Conservation (phyloP, 1,140 invertebrate genomes). For the Drosophila sturtevanti region DNA sequence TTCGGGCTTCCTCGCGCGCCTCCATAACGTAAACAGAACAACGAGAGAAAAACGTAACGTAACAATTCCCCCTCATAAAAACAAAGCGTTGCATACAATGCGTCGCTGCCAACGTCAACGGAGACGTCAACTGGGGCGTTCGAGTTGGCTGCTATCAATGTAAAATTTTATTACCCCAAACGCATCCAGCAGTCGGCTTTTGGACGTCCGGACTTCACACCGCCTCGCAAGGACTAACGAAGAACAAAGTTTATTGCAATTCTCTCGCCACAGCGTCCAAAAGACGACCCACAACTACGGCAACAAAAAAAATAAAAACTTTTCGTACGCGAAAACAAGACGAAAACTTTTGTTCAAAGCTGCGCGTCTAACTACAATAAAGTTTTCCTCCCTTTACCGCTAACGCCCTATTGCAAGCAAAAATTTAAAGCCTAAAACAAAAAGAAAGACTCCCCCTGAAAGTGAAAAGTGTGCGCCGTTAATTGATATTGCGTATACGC, state of each 20-base stretch:
- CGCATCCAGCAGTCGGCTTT: conserved; percentile 79
- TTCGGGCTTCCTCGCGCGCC: conserved; percentile 51
- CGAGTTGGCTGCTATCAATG: conserved; percentile 53
- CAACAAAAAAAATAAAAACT: conserved; percentile 37
- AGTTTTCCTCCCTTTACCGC: background rate
- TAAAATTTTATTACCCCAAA: conserved; percentile 82
- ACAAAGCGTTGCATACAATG: background rate
- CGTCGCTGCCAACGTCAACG: conserved; percentile 20
- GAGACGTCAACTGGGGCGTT: conserved; percentile 40
- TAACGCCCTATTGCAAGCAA: background rate
- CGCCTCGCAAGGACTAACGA: conserved; percentile 51
- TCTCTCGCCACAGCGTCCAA: conserved; percentile 34
- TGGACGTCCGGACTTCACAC: conserved; percentile 79
- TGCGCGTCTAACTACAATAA: conserved; percentile 50
- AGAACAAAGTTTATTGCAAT: conserved; percentile 60
- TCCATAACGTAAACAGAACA: conserved; percentile 21
- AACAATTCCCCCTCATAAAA: background rate
- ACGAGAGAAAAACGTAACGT: conserved; percentile 12
- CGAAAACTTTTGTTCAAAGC: conserved; percentile 52
- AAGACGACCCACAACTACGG: conserved; percentile 20
- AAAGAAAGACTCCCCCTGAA: conserved; percentile 29
- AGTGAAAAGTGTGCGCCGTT: conserved; percentile 47
- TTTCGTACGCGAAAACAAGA: conserved; percentile 36
- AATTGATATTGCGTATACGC: conserved; percentile 66
- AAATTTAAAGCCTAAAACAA: conserved; percentile 10